Base-by-base conservation (phyloP, 2,797 vertebrate species). In the Enteromius thamalakanensis region DNA sequence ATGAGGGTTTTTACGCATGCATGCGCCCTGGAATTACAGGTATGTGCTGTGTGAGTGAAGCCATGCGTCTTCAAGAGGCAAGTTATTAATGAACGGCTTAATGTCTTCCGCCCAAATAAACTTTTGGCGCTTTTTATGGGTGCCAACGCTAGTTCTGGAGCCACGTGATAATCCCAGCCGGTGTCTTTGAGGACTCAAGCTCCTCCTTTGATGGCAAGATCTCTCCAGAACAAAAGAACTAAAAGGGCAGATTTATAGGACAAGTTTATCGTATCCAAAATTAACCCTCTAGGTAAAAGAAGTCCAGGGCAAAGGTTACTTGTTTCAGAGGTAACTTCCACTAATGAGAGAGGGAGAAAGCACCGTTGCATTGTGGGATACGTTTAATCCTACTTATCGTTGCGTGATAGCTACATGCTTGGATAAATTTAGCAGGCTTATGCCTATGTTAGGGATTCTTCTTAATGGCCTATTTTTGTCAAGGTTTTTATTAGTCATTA, bases 91-190 rank as follows among this genome's bases (percentile, higher is more conserved):
- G 86, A 90, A 90, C 80, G 81, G 85, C 88, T 92, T 60, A 72
- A 86, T 65, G 79, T 90, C 91, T 90, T 85, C 90, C 89, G 90
- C 91, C 91, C 91, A 85, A 91, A 81, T 86, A 84, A 85, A 88
- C 87, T 79, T 88, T 88, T 87, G 90, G 84, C 87, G 69, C 40
- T 64, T 87, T 86, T 81, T 15, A 11, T 53, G 6, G 62, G n/a
- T 86, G 72, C 55, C 49, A 74, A 55, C 64, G 37, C 32, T 70
- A 51, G 49, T 67, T 72, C 45, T 69, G 40, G 19, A 62, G 68
- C 37, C 53, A 78, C 15, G 65, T 37, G 65, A 29, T 55, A 62
- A 42, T 32, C 4, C 17, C 42, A 58, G 37, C n/a, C 9, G 0
- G 29, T 58, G 70, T 55, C 55, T 65, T 67, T 79, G 26, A 84